Evolutionary conservation across 1,140 invertebrate genomes (phyloP).

Genomic region (Tetragnatha versicolor): DNA sequence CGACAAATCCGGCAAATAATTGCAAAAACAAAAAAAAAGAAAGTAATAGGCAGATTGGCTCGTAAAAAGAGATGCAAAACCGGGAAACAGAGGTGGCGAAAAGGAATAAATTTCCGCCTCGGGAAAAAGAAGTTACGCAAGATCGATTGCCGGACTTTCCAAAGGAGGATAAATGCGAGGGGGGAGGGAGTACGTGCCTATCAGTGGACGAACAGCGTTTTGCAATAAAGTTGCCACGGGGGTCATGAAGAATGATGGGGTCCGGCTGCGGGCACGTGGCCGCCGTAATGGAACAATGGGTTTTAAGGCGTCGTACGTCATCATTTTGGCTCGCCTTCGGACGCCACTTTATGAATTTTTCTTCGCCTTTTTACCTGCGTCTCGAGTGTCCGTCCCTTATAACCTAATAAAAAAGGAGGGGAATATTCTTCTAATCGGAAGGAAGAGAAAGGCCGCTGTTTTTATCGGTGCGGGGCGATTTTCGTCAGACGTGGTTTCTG

Average conservation of each 20-base stretch:
- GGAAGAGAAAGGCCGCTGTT: slow-evolving; percentile 5
- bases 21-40: slow-evolving; percentile 18
- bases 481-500: slow-evolving; percentile 32
- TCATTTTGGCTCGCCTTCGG: slow-evolving; percentile 47
- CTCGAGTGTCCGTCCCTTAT: slow-evolving; percentile 37
- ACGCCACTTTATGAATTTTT: slow-evolving; percentile 56
- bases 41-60: slow-evolving; percentile 49
- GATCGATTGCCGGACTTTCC: slow-evolving; percentile 53
- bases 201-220: slow-evolving; percentile 55
- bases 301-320: slow-evolving; percentile 56
- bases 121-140: not conserved
- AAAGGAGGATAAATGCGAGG: slow-evolving; percentile 49
- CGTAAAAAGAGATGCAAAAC: slow-evolving; percentile 53
- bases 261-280: slow-evolving; percentile 50
- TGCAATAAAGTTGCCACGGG: slow-evolving; percentile 55
- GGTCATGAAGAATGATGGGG: slow-evolving; percentile 56
- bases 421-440: slow-evolving; percentile 24
- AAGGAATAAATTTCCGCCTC: slow-evolving; percentile 40
- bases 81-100: not conserved
- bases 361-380: slow-evolving; percentile 45
- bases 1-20: slow-evolving; percentile 25
- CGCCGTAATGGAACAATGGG: slow-evolving; percentile 55
- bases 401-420: slow-evolving; percentile 26
- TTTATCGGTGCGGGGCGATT: slow-evolving; percentile 7
- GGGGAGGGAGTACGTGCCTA: slow-evolving; percentile 48